Evolutionary conservation across 2,888 invertebrate species (phyloP).

Genomic region (Esperia sulphurella): DNA sequence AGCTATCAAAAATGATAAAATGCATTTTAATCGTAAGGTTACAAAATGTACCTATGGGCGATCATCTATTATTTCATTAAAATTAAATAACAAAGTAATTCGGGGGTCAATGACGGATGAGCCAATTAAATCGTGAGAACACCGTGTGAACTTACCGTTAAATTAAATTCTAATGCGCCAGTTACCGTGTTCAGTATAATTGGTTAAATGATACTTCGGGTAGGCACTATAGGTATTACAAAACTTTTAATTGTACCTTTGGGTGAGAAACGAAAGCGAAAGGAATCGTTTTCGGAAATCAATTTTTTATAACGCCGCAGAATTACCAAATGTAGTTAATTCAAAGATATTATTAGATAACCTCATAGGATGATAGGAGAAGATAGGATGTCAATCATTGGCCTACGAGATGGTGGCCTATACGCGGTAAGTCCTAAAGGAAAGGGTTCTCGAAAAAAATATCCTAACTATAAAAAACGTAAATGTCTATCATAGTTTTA

Average conservation of each 20-base stretch:
- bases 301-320: background rate
- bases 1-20: background rate
- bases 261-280: constrained; percentile 40
- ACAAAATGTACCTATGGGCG: background rate
- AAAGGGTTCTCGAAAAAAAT: too few species aligned
- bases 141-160: constrained; percentile 12
- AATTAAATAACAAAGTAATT: constrained; percentile 13
- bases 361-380: too few species aligned
- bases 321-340: too few species aligned
- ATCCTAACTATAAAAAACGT: too few species aligned
- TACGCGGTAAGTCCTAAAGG: too few species aligned
- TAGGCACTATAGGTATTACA: constrained; percentile 7
- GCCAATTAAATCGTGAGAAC: constrained; percentile 32
- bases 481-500: too few species aligned
- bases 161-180: constrained; percentile 15
- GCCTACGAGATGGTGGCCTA: too few species aligned
- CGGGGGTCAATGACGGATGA: constrained; percentile 35
- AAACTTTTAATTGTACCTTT: constrained; percentile 23
- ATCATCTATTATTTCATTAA: constrained; percentile 2
- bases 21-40: background rate
- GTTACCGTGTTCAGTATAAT: constrained; percentile 9
- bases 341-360: too few species aligned
- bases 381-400: too few species aligned
- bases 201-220: constrained; percentile 20
- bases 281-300: constrained; percentile 21